Conservation (phyloP, 2,797 vertebrate species). For the Lagocephalus sceleratus region DNA sequence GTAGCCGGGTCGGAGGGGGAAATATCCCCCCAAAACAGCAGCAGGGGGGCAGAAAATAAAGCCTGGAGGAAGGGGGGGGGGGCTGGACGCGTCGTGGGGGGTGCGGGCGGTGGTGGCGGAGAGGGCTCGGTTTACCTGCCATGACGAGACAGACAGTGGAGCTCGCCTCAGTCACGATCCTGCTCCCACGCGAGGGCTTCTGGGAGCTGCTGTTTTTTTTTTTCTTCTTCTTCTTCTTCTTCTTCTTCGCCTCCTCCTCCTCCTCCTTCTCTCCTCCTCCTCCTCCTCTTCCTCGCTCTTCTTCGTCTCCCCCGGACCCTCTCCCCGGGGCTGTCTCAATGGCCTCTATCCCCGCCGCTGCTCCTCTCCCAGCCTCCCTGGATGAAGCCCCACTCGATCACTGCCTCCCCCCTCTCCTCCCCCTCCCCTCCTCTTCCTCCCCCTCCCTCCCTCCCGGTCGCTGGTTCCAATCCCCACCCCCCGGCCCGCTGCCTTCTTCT, state of each 20-base stretch:
- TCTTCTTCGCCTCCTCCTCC: no score
- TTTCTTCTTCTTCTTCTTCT: slow-evolving; percentile 22
- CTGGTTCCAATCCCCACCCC: slow-evolving; percentile 39
- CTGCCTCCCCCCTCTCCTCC: no score
- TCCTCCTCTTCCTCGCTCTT: neutral
- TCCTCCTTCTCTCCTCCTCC: slow-evolving; percentile 7
- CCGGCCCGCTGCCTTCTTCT: no score
- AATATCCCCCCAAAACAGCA: no score
- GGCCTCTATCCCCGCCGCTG: no score
- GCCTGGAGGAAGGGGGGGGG: no score
- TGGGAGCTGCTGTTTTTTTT: slow-evolving; percentile 64
- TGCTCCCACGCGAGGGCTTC: slow-evolving; percentile 66
- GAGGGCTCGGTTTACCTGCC: no score
- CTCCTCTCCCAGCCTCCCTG: slow-evolving; percentile 13
- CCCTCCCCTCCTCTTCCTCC: slow-evolving; percentile 13
- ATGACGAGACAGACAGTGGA: slow-evolving; percentile 75
- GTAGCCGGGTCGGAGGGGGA: slow-evolving; percentile 5
- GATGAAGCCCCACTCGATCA: slow-evolving; percentile 10
- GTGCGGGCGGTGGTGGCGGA: no score
- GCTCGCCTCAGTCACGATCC: slow-evolving; percentile 70
- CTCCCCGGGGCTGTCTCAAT: no score
- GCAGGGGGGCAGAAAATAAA: no score
- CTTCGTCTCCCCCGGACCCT: neutral
- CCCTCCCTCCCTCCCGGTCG: slow-evolving; percentile 37
- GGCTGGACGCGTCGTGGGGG: no score